Conservation (phyloP, 2,113 vertebrate genomes). For the Columba livia region DNA sequence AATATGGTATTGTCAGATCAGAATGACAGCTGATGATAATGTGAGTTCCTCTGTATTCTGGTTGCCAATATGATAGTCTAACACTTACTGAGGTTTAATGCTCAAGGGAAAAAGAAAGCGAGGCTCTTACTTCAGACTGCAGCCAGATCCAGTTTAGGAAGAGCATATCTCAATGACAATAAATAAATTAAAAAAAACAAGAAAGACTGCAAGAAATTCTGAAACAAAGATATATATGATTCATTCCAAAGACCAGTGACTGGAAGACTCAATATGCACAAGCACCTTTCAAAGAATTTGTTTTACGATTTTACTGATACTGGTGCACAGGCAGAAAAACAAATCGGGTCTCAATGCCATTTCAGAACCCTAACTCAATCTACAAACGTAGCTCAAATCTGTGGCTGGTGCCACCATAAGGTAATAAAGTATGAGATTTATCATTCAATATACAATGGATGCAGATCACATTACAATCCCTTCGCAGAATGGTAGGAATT, state of each 20-base stretch:
- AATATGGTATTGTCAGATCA: conserved; percentile 43
- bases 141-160: neutral
- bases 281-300: neutral
- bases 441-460: neutral
- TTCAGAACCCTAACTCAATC: neutral
- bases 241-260: neutral
- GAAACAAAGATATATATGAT: neutral
- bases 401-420: neutral
- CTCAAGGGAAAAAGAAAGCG: neutral
- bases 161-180: neutral
- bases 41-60: neutral
- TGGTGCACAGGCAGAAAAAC: neutral
- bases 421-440: neutral
- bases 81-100: neutral
- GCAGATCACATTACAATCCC: neutral
- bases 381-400: neutral
- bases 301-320: neutral
- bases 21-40: conserved; percentile 40
- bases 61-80: conserved; percentile 5
- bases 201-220: neutral
- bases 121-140: neutral
- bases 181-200: neutral
- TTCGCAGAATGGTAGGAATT: neutral
- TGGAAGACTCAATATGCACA: neutral
- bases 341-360: neutral